Conservation (phyloP, 37 sponge, comb jelly and placozoan genomes). For the Ianthella basta region DNA sequence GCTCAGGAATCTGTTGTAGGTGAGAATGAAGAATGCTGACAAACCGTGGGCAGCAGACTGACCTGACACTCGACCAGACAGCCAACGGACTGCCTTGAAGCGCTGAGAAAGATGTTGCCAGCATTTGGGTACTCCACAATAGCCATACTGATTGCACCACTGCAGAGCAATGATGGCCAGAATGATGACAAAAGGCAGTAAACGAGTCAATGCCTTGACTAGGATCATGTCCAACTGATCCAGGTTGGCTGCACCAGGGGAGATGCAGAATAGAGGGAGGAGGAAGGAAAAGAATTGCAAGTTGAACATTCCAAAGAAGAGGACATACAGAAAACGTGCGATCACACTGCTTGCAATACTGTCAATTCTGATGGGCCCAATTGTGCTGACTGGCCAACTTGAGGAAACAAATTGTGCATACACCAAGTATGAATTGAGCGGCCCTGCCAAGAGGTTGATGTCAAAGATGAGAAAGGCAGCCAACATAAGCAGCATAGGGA, state of each 20-base stretch:
- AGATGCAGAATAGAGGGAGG: constrained; percentile 11
- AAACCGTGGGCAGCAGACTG: constrained; percentile 1
- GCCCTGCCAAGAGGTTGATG: constrained; percentile 12
- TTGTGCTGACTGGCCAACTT: not conserved
- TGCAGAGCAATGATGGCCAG: not conserved
- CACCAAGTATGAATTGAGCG: constrained; percentile 7
- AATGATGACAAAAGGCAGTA: not conserved
- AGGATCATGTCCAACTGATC: not conserved
- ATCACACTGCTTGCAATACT: not conserved
- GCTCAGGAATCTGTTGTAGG: not conserved
- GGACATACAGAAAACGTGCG: not conserved
- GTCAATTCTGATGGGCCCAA: not conserved
- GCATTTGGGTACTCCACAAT: not conserved
- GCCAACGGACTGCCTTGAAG: not conserved
- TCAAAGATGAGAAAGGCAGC: not conserved
- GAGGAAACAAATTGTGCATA: constrained; percentile 11
- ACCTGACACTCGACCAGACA: not conserved
- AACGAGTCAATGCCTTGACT: not conserved
- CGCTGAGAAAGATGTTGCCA: not conserved
- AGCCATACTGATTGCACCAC: not conserved
- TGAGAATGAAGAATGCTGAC: not conserved
- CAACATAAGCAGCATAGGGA: not conserved
- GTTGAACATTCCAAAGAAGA: constrained; percentile 9
- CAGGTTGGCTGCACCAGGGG: not conserved
- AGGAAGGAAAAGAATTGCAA: constrained; percentile 14